Base-by-base conservation (phyloP, 2,113 vertebrate genomes). In the Mandrillus leucophaeus region DNA sequence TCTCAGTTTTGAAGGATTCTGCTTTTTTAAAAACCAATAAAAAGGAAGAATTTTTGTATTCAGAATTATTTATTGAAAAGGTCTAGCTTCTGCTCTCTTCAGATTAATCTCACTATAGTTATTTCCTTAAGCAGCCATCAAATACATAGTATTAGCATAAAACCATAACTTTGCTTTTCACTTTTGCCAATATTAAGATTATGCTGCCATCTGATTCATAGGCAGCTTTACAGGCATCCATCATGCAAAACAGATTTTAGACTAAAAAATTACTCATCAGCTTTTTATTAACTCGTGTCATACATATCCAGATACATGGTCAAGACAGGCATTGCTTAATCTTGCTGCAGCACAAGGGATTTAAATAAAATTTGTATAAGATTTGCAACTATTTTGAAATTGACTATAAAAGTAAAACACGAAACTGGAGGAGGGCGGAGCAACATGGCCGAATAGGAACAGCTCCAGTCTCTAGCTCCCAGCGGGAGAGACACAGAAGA, bases 121-220 rank as follows among this genome's bases (percentile, higher is more conserved):
- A 93, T 96, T 96, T 96, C 94, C n/a, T 82, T 55, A 57, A 96
- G 73, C 80, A 94, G 78, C 40, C 66, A 82, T 85, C 94, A 97
- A 95, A 94, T 94, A 90, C 13, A 57, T 32, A 90, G 57, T n/a
- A 97, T 98, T 98, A 97, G 90, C 97, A 97, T 96, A 95, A 96
- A 96, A 45, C 43, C 84, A 75, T 95, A 96, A 83, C 25, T 98
- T 97, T 92, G 72, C 88, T 93, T 97, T 97, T 94, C 81, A 90
- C 83, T 90, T 95, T 85, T 96, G 88, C 95, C 96, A 97, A 52
- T 96, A 96, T 96, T 96, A 94, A 96, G 72, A 96, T 96, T 90
- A 90, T n/a, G 14, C 84, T 93, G 45, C 61, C 90, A 50, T 95
- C 52, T 96, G 95, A 98, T 96, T 97, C 90, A 97, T 45, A 88